Base-by-base conservation (phyloP, 2,888 invertebrate species). In the Baronia brevicornis region DNA sequence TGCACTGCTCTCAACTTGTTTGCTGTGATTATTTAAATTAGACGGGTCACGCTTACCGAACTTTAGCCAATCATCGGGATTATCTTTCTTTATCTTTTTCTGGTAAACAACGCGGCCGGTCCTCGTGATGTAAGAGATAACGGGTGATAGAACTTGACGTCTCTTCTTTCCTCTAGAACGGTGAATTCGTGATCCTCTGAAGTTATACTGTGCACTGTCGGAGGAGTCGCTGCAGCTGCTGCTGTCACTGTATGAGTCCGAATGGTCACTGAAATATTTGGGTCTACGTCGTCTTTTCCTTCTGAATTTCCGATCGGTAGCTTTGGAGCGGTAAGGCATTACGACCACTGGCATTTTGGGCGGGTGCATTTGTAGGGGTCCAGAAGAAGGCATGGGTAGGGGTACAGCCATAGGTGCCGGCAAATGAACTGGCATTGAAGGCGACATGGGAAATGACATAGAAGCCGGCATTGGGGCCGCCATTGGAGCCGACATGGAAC, bases 51-150 rank as follows among this genome's bases (percentile, higher is more conserved):
- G 43, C 12, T 44, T 56, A 2, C 55, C 50, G 13, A 67, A 40
- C 10, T 68, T 60, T 27, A 80, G 41, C 78, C 77, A 82, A 27
- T 80, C 74, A 23, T 55, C 67, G 1, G 74, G 74, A 18, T 58
- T 69, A 1, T 77, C 67, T 11, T 66, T 73, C 39, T 66, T 70
- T 13, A 80, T 69, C 38, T 70, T 79, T 43, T 78, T 80, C 48
- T 78, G 73, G 35, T 73, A 82, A 1, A 79, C 61, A 2, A 79
- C 74, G 20, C 67, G 68, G 0, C 80, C 80, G 33, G 73, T 70
- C 25, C 70, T 70, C 1, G 78, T 79, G 0, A 82, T 62, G 24
- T 80, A 80, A 0, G 80, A 80, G 0, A 80, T 67, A 0, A 82
- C 73, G 1, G 80, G 80, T 3, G 75, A 79, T 2, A 82, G 40